These are phyloP conservation scores for Varroa destructor DNA, from an alignment of 1,140 invertebrate genomes.

Conservation along the genomic window DNA sequence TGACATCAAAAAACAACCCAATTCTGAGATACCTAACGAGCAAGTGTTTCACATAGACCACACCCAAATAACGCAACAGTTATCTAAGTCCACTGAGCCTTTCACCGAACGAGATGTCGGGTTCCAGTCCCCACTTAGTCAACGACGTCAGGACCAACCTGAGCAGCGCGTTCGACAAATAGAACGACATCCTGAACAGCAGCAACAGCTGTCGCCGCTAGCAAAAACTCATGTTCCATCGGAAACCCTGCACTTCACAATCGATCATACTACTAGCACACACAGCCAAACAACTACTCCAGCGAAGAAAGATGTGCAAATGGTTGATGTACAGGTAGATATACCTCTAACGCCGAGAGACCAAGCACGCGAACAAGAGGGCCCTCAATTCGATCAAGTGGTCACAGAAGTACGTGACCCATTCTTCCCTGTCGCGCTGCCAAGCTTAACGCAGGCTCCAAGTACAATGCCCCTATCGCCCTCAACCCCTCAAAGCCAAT, in stretches of 20 bases:
- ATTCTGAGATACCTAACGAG: too few relatives aligned
- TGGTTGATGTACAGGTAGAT: constrained; percentile 12
- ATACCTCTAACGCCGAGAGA: background rate
- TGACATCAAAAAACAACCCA: too few relatives aligned
- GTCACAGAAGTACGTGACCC: background rate
- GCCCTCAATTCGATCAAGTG: too few relatives aligned
- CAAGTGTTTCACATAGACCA: too few relatives aligned
- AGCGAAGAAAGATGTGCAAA: background rate
- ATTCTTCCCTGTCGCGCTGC: constrained; percentile 18
- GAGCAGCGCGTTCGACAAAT: too few relatives aligned
- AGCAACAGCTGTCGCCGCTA: too few relatives aligned
- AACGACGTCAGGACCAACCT: too few relatives aligned
- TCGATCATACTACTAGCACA: constrained; percentile 4
- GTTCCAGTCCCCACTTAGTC: too few relatives aligned
- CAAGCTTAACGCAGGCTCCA: background rate
- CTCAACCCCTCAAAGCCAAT: background rate
- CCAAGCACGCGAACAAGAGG: background rate
- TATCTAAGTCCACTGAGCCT: too few relatives aligned
- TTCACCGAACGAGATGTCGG: too few relatives aligned
- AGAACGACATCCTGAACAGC: too few relatives aligned
- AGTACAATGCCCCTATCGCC: background rate
- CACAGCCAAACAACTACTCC: background rate
- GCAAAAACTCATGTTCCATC: background rate
- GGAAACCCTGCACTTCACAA: constrained; percentile 14
- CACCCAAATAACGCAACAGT: too few relatives aligned